Evolutionary conservation across 2,113 vertebrate species (phyloP), one percentile per base, ranked within the genome.

Genomic region (Camarhynchus parvulus): DNA sequence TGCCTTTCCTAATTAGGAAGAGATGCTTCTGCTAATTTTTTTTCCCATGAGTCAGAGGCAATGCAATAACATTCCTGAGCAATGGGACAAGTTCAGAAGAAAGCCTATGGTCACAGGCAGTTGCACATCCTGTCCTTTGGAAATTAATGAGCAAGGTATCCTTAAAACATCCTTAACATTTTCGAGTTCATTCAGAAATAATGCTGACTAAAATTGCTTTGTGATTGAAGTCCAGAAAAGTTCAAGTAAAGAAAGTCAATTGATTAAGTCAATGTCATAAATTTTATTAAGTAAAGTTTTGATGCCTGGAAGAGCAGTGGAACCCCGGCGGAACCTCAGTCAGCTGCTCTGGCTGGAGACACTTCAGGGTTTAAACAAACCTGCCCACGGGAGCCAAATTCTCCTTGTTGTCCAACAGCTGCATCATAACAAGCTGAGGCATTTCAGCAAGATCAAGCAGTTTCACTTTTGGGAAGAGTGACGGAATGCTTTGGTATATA

Each of bases 341-440:
- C 53, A 67, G 21, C 35, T 10, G 10, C 28, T 19, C 30, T 55
- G 35, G 22, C 20, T 61, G 37, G 24, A 39, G 23, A 8, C 6
- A 27, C 17, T 84, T 75, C 1, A 6, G 63, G 9, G 8, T 10
- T 67, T 74, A 70, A 93, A 83, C 20, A 73, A 58, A 63, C 39
- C 25, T 77, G 17, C 4, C 31, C 1, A 3, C 3, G 5, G 27
- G 6, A 63, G 27, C 39, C 37, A 39, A 15, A 55, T 75, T 81
- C 52, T 89, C 58, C 21, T 18, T 15, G 0, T 12, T 55, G 22
- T 15, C 41, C 15, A 52, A 63, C 33, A 75, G n/a, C 49, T 88
- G 33, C 30, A 44, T 27, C 0, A 0, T 39, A 58, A 30, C 35
- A 79, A 53, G 33, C 5, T 15, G 58, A 77, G 20, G 19, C 7